Base-by-base conservation (phyloP, 2,888 invertebrate genomes). In the Auanema sp. region DNA sequence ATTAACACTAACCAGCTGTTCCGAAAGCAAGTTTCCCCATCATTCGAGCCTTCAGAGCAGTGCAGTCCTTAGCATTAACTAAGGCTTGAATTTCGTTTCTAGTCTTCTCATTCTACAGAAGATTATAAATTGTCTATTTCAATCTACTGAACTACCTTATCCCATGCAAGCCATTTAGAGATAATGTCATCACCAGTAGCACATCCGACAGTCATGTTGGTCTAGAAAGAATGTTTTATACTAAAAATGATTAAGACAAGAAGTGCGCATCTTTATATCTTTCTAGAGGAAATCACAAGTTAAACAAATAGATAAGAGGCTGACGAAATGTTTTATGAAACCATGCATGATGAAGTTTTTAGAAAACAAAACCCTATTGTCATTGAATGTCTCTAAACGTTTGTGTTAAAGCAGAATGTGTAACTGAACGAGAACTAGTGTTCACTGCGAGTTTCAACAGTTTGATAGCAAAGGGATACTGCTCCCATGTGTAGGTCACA, bases 11-110 rank as follows among this genome's bases (percentile, higher is more conserved):
- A 84, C 86, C 86, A 71, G 86, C 86, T n/a, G 86, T 86, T 66
- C 86, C 86, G 81, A 86, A 86, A 51, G 84, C 83, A 76, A 87
- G 83, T 50, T 85, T 75, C 6, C 80, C 76, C 14, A 77, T 65
- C 67, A 87, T 77, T 2, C 84, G 60, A 49, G 79, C 79, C 63
- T 76, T 71, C 49, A 86, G 77, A 47, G 81, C 84, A 5, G 72
- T 78, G 16, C 75, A 71, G 63, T 86, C 79, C 11, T 80, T 76
- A 14, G 75, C 68, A 14, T 79, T 73, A 5, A 79, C 80, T 44
- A 86, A 73, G 18, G 73, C 62, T 53, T 77, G 66, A 25, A 86
- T 83, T 65, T 85, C 85, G 10, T 63, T 61, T 14, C 78, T 73
- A 4, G 78, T 77, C 47, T 68, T 76, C 40, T 71, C 76, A 60